A percentile compares a stretch with the other conserved stretches of the same genome.
Conservation (phyloP, 2,888 invertebrate genomes). For the Coecobrya sp. region DNA sequence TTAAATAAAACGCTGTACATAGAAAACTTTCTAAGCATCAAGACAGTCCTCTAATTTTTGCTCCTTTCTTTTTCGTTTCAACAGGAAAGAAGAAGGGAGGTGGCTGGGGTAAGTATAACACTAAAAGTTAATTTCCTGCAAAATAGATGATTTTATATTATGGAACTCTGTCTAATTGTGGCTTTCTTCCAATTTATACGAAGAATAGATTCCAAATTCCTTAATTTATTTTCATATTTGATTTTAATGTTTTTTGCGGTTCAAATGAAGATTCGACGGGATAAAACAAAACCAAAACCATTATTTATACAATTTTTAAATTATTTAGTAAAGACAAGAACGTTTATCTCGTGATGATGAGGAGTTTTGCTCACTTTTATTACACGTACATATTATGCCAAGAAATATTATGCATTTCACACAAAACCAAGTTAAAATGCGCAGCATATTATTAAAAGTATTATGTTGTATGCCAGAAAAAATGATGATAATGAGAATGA, state of each 20-base stretch:
- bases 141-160: too few relatives aligned
- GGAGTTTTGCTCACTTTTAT: slow-evolving; percentile 2
- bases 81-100: slow-evolving; percentile 84
- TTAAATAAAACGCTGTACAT: slow-evolving; percentile 61
- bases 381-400: slow-evolving; percentile 39
- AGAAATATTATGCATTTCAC: not conserved
- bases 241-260: slow-evolving; percentile 81
- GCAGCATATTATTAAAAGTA: not conserved
- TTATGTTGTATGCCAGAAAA: not conserved
- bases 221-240: slow-evolving; percentile 78
- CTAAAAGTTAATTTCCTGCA: too few relatives aligned
- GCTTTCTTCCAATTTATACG: too few relatives aligned
- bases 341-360: slow-evolving; percentile 72
- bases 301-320: slow-evolving; percentile 80
- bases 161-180: too few relatives aligned
- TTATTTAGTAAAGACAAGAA: slow-evolving; percentile 78
- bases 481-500: slow-evolving; percentile 21
- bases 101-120: slow-evolving; percentile 20
- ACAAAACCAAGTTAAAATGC: not conserved
- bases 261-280: slow-evolving; percentile 79
- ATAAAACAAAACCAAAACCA: slow-evolving; percentile 75
- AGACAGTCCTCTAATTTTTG: too few relatives aligned
- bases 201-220: slow-evolving; percentile 81
- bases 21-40: not conserved
- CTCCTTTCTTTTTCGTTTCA: not conserved